Evolutionary conservation across 2,113 vertebrate species (phyloP), one percentile per base, ranked within the genome.

Genomic region (Jacana jacana): DNA sequence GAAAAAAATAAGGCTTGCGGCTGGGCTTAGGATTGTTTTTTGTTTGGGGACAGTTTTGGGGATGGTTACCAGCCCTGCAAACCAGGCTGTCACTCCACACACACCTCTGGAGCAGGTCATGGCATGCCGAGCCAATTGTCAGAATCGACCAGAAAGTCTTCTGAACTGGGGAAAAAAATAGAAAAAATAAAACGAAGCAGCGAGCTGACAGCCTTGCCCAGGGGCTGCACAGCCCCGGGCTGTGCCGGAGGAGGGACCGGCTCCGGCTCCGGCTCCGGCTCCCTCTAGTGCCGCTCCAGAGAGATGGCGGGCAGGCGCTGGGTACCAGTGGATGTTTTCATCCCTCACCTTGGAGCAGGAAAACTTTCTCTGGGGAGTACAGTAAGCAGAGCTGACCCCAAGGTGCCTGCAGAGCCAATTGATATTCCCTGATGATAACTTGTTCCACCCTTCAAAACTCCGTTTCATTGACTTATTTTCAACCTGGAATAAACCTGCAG

Each of bases 211-310:
- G 15, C 8, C 31, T 5, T 25, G 12, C 14, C 8, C 5, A 0
- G 17, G 30, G 40, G 42, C 37, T 33, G 52, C 10, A 4, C 13
- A 27, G 60, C 60, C 51, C 8, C 9, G 7, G 57, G 78, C 35
- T 30, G 17, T 5, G 52, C 37, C 11, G 17, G 17, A 30, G 60
- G 48, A 33, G 6, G n/a, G 37, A 11, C 33, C 22, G 40, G 33
- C 94, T 96, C 87, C 89, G n/a, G n/a, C n/a, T n/a, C n/a, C n/a
- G n/a, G n/a, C n/a, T n/a, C 33, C 22, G 40, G 33, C 94, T 96
- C 87, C 89, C 91, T 91, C 91, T 94, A 82, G 71, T 20, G 92
- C 64, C 6, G 4, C 49, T 90, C 33, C 51, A 7, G 15, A 54
- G 75, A 37, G 60, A 10, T 61, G 82, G 65, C 9, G 18, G 51